phyloP scores from a whole-genome alignment of 2,113 vertebrate species.

The Piprites chloris region DNA sequence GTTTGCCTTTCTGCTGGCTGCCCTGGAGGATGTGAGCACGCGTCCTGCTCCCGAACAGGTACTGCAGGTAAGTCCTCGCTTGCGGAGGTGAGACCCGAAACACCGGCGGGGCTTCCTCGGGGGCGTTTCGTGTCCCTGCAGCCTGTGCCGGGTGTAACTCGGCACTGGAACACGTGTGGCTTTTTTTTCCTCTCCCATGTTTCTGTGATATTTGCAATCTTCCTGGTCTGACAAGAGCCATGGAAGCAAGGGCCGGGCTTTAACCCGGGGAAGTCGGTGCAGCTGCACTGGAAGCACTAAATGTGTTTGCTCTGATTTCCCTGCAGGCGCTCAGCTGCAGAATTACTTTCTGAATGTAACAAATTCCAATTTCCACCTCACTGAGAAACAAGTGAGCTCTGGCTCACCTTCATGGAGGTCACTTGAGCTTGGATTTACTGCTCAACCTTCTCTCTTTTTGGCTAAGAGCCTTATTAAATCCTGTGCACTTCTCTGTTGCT shows the following conservation, averaged over 20 bases:
- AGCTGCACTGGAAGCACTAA: background rate
- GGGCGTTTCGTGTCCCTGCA: background rate
- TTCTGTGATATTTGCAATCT: background rate
- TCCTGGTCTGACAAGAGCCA: background rate
- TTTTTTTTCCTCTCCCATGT: background rate
- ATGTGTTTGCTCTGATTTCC: background rate
- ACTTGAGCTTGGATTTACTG: background rate
- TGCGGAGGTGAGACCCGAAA: background rate
- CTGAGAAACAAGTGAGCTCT: background rate
- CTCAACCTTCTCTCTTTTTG: background rate
- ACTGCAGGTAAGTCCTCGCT: background rate
- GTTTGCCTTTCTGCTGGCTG: background rate
- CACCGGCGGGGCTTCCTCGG: fast-evolving
- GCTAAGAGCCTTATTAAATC: background rate
- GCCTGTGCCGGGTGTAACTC: fast-evolving
- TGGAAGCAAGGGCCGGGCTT: background rate
- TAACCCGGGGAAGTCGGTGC: background rate
- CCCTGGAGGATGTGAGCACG: background rate
- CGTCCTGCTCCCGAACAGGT: background rate
- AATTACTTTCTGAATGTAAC: background rate
- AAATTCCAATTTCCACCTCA: background rate
- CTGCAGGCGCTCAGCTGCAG: background rate
- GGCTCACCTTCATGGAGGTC: conserved; percentile 30
- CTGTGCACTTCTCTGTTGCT: background rate
- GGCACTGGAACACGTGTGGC: background rate